Evolutionary conservation across 2,797 vertebrate genomes (phyloP).

Genomic region (Sebastes aleutianus): DNA sequence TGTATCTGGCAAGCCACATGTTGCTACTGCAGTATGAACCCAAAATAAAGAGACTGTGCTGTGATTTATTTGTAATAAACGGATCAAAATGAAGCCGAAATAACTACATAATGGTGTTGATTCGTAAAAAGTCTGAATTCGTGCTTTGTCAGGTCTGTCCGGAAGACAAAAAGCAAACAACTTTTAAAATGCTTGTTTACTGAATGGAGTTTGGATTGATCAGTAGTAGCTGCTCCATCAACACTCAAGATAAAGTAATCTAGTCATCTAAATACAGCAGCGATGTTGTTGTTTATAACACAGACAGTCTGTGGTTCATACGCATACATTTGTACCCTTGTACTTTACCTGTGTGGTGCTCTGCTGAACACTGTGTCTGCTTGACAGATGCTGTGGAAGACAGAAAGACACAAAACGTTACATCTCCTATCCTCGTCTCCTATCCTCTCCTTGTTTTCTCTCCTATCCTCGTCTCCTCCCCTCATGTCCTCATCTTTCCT

Average conservation of each 20-base stretch:
- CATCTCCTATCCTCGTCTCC: neutral
- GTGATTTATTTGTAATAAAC: neutral
- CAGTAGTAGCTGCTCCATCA: neutral
- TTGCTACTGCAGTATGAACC: too few species aligned
- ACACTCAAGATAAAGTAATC: neutral
- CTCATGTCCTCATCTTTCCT: neutral
- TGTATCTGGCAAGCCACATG: too few species aligned
- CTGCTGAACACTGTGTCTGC: constrained; percentile 93
- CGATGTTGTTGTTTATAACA: neutral
- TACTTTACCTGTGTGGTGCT: constrained; percentile 89
- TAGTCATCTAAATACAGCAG: neutral
- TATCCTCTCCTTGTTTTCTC: neutral
- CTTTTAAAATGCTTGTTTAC: neutral
- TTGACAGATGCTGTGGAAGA: constrained; percentile 86
- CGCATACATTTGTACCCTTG: too few species aligned
- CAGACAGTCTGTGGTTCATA: neutral
- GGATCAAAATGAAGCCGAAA: too few species aligned
- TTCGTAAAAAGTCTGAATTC: too few species aligned
- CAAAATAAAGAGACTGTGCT: neutral
- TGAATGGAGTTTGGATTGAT: neutral
- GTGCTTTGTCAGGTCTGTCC: too few species aligned
- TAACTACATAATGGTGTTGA: too few species aligned
- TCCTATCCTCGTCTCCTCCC: neutral
- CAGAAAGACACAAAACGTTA: constrained; percentile 1
- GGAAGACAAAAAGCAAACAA: neutral